Evolutionary conservation across 2,113 vertebrate species (phyloP).

Genomic region (Chamaetylas fuelleborni): DNA sequence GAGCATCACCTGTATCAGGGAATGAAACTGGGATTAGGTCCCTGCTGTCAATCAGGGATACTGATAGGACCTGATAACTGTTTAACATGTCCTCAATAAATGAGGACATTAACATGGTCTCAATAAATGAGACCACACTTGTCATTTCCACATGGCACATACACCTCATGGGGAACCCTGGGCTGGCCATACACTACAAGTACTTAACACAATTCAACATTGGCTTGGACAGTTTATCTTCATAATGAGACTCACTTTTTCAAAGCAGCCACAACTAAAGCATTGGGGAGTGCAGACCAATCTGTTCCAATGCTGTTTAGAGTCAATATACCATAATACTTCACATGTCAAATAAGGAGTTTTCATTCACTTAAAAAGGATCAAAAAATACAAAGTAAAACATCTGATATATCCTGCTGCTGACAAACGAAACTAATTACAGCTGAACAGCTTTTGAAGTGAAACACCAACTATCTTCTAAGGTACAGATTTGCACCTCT

Average conservation of each 20-base stretch:
- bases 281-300: neutral
- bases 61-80: neutral
- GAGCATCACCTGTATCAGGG: neutral
- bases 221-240: neutral
- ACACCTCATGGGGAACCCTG: neutral
- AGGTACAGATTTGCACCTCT: neutral
- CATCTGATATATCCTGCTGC: neutral
- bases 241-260: neutral
- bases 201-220: neutral
- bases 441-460: neutral
- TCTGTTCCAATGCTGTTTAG: neutral
- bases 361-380: neutral
- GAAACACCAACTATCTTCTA: neutral
- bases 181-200: neutral
- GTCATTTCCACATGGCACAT: neutral
- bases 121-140: neutral
- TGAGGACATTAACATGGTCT: neutral
- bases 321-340: neutral
- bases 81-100: neutral
- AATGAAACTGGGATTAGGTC: neutral
- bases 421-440: neutral
- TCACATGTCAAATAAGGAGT: neutral
- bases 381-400: neutral
- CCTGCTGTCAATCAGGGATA: neutral
- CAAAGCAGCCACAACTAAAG: neutral